Conservation (phyloP, 2,113 vertebrate genomes). For the Pelmatolapia mariae region DNA sequence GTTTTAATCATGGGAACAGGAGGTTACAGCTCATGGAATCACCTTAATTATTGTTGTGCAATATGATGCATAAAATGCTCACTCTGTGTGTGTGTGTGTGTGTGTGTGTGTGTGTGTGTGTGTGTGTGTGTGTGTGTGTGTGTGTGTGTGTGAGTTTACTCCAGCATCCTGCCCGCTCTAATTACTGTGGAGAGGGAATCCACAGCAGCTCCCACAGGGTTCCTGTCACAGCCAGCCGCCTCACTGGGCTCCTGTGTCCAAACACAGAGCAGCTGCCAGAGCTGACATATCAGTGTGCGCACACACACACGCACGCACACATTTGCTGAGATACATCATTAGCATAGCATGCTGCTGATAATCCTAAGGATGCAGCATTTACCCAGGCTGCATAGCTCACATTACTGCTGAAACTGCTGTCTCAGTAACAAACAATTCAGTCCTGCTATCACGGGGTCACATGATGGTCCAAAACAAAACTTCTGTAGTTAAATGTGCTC, state of each 20-base stretch:
- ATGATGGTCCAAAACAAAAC: background rate
- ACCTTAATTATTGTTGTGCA: background rate
- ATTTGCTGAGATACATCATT: background rate
- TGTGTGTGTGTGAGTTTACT: background rate
- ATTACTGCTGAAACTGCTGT: background rate
- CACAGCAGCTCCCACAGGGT: background rate
- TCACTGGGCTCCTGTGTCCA: background rate
- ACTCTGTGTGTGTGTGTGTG: background rate
- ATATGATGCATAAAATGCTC: background rate
- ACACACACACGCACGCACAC: background rate
- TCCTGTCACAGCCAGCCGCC: conserved; percentile 9
- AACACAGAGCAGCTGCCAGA: conserved; percentile 5
- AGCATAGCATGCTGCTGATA: background rate
- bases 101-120: background rate
- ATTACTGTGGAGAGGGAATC: conserved; percentile 25
- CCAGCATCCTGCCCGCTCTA: conserved; percentile 15
- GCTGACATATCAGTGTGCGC: background rate
- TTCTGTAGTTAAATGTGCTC: background rate
- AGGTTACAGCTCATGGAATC: background rate
- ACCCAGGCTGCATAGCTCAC: background rate
- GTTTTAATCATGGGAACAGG: background rate
- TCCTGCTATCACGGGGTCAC: background rate
- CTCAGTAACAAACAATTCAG: background rate
- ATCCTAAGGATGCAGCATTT: background rate
- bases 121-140: background rate